Percentiles rank a stretch among this genome's conserved stretches.
Evolutionary conservation across 2,797 vertebrate genomes (phyloP).

Genomic region (Sebastiscus albofasciatus): DNA sequence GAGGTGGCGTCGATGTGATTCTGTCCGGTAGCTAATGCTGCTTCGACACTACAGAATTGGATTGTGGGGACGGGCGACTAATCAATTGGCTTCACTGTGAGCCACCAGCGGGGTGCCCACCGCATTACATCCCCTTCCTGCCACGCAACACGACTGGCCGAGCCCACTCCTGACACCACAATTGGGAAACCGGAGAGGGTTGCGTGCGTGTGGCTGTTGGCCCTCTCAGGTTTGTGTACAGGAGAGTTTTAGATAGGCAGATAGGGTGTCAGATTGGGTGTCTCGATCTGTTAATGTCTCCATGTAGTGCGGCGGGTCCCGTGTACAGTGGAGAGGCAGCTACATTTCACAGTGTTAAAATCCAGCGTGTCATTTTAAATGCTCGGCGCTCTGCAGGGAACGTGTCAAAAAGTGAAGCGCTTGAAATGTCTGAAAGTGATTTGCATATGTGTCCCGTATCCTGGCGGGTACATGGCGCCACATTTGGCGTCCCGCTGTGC

Average conservation of each 20-base stretch:
- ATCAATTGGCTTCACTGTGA: slow-evolving; percentile 63
- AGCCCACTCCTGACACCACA: slow-evolving; percentile 47
- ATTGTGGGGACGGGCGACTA: slow-evolving; percentile 47
- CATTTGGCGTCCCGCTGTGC: slow-evolving; percentile 8
- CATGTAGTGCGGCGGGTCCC: slow-evolving; percentile 6
- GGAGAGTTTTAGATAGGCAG: slow-evolving; percentile 64
- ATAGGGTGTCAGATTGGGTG: slow-evolving; percentile 65
- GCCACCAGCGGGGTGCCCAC: slow-evolving; percentile 35
- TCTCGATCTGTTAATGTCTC: slow-evolving; percentile 53
- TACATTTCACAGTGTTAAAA: slow-evolving; percentile 24
- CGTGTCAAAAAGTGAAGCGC: slow-evolving; percentile 4
- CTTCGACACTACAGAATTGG: slow-evolving; percentile 49
- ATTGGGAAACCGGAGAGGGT: slow-evolving; percentile 51
- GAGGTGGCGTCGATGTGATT: slow-evolving; percentile 37
- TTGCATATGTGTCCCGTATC: slow-evolving; percentile 26
- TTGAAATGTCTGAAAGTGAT: slow-evolving; percentile 20
- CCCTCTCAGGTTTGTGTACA: slow-evolving; percentile 57
- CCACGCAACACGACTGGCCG: not conserved
- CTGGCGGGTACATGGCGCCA: not conserved
- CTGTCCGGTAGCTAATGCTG: slow-evolving; percentile 35
- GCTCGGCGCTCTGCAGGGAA: not conserved
- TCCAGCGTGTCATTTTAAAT: slow-evolving; percentile 31
- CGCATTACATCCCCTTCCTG: slow-evolving; percentile 19
- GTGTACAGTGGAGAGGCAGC: slow-evolving; percentile 36
- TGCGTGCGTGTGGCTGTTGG: slow-evolving; percentile 36